Conservation (phyloP, 2,113 vertebrate genomes). For the Ranitomeya variabilis region DNA sequence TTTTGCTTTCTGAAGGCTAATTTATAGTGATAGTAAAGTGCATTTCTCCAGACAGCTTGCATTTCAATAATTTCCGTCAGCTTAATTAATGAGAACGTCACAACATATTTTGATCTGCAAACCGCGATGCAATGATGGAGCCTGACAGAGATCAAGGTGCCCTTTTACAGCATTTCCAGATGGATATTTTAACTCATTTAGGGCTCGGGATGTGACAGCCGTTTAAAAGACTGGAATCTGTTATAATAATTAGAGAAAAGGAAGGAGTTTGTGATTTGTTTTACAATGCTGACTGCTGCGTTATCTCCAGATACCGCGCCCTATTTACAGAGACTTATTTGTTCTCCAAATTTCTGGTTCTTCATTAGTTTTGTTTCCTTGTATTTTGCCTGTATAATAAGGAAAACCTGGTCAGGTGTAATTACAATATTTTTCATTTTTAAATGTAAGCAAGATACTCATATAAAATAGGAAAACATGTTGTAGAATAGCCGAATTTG, state of each 20-base stretch:
- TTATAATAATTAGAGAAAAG: not conserved
- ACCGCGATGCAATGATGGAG: slow-evolving; percentile 28
- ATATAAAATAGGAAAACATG: too few relatives aligned
- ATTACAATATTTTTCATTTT: not conserved
- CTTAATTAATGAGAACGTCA: slow-evolving; percentile 56
- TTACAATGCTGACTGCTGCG: slow-evolving; percentile 6
- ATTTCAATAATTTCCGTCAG: slow-evolving; percentile 53
- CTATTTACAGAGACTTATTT: not conserved
- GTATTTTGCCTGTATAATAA: not conserved
- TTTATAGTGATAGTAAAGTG: slow-evolving; percentile 39
- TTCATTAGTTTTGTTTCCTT: not conserved
- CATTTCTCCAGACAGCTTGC: slow-evolving; percentile 43
- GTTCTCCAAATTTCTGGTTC: not conserved
- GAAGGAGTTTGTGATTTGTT: not conserved
- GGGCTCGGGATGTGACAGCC: not conserved
- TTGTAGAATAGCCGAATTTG: too few relatives aligned
- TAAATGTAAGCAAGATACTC: too few relatives aligned
- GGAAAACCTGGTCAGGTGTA: not conserved
- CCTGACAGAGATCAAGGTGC: slow-evolving; percentile 55
- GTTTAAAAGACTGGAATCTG: not conserved
- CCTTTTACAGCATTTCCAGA: slow-evolving; percentile 46
- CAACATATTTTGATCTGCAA: slow-evolving; percentile 53
- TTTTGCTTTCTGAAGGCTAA: slow-evolving; percentile 30
- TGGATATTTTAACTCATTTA: slow-evolving; percentile 51
- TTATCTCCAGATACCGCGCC: not conserved